Evolutionary conservation across 2,113 vertebrate genomes (phyloP), one percentile per base, ranked within the genome.

Genomic region (Hylia prasina): DNA sequence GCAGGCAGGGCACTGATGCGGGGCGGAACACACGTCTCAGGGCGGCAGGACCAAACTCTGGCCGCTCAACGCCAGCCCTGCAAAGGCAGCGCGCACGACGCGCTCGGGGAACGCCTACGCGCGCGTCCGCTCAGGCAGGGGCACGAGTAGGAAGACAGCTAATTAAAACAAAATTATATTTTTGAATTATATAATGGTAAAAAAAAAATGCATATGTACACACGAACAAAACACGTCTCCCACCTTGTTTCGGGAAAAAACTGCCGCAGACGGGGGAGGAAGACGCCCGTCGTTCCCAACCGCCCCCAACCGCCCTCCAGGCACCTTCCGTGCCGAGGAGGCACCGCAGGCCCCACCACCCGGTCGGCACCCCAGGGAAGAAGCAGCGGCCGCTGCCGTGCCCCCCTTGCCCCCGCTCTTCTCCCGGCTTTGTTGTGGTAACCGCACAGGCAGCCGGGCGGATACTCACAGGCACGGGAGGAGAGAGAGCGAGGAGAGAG

Each of bases 1-100:
- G 13, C 25, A 11, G 57, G 12, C 69, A 19, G 1, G 2, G 50
- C 53, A 4, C 35, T 0, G n/a, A 2, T 11, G 77, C 0, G 11
- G 18, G 57, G n/a, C 4, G 4, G 9, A 15, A 35, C 27, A 20
- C 2, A 0, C 2, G 1, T 7, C 25, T 20, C 40, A 13, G 5
- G 6, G 78, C 33, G 0, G 30, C 30, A 4, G 0, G 69, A 42
- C 37, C 63, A 1, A 72, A 66, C 61, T 28, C 66, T 0, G 18
- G 42, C 20, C 3, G 56, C 39, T 22, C 81, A 33, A 5, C 7
- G 7, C 47, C 61, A 33, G 42, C 42, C 13, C 6, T 44, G 40
- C 39, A 5, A 40, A 57, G 6, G 35, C 2, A 58, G 53, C 23
- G 5, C 7, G 13, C 5, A 23, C 24, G 4, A 54, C 50, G 33